Evolutionary conservation across 2,888 invertebrate genomes (phyloP), one percentile per base, ranked within the genome.

Genomic region (Thumatha senex): DNA sequence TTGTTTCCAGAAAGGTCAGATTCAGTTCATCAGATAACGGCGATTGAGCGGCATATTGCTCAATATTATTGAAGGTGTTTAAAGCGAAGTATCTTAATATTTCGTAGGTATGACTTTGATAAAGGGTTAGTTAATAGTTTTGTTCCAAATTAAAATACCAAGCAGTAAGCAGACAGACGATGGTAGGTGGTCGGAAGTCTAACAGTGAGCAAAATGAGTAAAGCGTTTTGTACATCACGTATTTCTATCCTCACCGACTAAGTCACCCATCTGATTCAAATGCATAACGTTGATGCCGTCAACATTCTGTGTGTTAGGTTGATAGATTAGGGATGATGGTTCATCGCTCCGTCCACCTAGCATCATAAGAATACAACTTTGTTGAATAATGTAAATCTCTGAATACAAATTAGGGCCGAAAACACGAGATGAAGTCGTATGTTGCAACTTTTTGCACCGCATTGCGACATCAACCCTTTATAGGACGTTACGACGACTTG

Each of bases 331-430:
- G 62, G 69, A 58, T 63, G 75, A 61, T 54, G 76, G 62, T 70
- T 67, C 74, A 75, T 84, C 86, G 80, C 85, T 89, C 90, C 90
- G 89, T 80, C 90, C 91, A 91, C 91, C 91, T 91, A 89, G 74
- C 90, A 89, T 86, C 89, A 76, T 47, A 74, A 70, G 66, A 77
- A 70, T 70, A 76, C 60, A 56, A 76, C 58, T 54, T 41, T 61
- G 55, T 65, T 65, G 53, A 56, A 54, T 62, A n/a, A n/a, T n/a
- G n/a, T n/a, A n/a, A n/a, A n/a, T n/a, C n/a, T n/a, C n/a, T n/a
- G 35, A 44, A 41, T 49, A 53, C 52, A 59, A 24, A 14, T 41
- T 34, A 51, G 48, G 35, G 34, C 30, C 13, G 18, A 34, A 40
- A 29, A n/a, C 18, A 39, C 18, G 15, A 18, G 8, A 10, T 36